These are phyloP conservation scores for Mirza zaza DNA, from an alignment of 2,113 vertebrate species.

Conservation along the genomic window DNA sequence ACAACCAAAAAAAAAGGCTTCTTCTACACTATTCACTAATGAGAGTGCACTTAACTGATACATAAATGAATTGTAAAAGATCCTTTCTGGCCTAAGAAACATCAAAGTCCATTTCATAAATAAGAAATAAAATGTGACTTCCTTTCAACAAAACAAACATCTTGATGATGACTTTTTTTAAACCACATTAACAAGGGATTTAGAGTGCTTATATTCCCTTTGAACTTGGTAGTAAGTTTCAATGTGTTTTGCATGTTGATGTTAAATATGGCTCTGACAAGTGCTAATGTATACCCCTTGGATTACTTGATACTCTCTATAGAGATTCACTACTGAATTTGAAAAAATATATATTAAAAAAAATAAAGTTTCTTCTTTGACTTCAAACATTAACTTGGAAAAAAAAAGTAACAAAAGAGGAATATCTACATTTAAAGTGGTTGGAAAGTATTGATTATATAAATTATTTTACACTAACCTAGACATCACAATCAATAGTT, in stretches of 20 bases:
- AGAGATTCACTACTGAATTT: slow-evolving; percentile 25
- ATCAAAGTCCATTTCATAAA: slow-evolving; percentile 74
- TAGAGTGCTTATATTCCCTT: slow-evolving; percentile 50
- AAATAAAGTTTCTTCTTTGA: background rate
- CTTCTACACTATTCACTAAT: slow-evolving; percentile 49
- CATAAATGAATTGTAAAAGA: slow-evolving; percentile 45
- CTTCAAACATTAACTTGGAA: slow-evolving; percentile 5
- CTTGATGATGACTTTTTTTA: slow-evolving; percentile 56
- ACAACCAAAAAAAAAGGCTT: background rate
- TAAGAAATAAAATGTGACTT: slow-evolving; percentile 66
- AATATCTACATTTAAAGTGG: background rate
- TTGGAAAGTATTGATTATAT: background rate
- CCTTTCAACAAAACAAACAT: slow-evolving; percentile 68
- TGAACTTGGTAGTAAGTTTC: slow-evolving; percentile 74
- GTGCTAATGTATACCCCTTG: slow-evolving; percentile 66
- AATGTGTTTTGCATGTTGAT: slow-evolving; percentile 55
- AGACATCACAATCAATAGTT: background rate
- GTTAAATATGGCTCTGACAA: slow-evolving; percentile 63
- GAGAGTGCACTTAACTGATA: slow-evolving; percentile 55
- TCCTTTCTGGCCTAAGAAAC: slow-evolving; percentile 50
- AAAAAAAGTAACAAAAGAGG: background rate
- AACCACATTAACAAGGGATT: slow-evolving; percentile 61
- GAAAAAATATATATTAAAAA: background rate
- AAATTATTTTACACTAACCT: background rate
- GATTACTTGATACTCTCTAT: slow-evolving; percentile 64